Evolutionary conservation across 2,797 vertebrate genomes (phyloP), one percentile per base, ranked within the genome.

Genomic region (Florisuga fusca): DNA sequence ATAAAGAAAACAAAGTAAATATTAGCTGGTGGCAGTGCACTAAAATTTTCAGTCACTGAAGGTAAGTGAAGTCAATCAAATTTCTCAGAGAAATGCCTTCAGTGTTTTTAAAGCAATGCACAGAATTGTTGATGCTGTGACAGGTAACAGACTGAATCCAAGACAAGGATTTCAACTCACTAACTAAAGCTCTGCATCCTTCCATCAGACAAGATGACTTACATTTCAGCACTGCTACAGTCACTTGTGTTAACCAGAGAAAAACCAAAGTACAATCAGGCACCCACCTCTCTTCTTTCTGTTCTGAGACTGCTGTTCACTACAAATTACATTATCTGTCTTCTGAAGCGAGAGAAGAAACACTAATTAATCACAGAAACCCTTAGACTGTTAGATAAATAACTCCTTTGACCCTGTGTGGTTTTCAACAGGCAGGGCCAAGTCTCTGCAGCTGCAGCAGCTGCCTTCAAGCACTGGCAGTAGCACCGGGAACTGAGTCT

Each of bases 351-450:
- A 57, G 43, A 55, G n/a, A 21, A 59, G 41, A 67, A 73, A 85
- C 64, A 61, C 71, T 67, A 89, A 94, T 87, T 57, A 95, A 97
- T 66, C 91, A 94, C 88, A 90, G 46, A 87, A 93, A 61, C 61
- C 75, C 82, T 20, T 74, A 43, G 36, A 61, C 68, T 10, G 25
- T 75, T 78, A 91, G 87, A 97, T 93, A 91, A 93, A 95, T 95
- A 6, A 53, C 62, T 89, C 43, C 61, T 55, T 82, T 61, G 66
- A 81, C 43, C 76, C 51, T 1, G 13, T 2, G 33, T 73, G 95
- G 95, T 73, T 97, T 97, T 84, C 94, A 92, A 97, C 85, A 73
- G 90, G 94, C 94, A 95, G 50, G 72, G 72, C 90, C 92, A 93
- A 96, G 76, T 68, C 31, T 26, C 73, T 62, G 67, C 59, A 87